phyloP scores from a whole-genome alignment of 1,140 invertebrate genomes.

The Geopemphigus sp. region DNA sequence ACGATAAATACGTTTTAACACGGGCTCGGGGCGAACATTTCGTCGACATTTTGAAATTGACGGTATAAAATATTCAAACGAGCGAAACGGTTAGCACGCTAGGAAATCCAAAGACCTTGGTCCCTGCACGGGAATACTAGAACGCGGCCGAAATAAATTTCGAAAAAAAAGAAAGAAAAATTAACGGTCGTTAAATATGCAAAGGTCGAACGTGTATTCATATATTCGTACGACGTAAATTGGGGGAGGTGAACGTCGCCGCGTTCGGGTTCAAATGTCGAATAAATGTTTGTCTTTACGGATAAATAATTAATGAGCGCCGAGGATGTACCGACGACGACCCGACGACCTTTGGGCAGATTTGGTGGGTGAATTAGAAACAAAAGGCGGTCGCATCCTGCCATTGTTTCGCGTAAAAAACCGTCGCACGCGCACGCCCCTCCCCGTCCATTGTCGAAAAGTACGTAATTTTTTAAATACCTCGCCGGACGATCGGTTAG shows the following conservation, averaged over 20 bases:
- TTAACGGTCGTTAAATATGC: too few relatives aligned
- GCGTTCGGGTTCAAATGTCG: constrained; percentile 42
- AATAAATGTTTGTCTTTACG: background rate
- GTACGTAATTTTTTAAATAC: constrained; percentile 35
- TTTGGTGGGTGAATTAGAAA: constrained; percentile 37
- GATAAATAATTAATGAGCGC: constrained; percentile 37
- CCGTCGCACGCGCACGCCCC: background rate
- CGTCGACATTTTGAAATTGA: too few relatives aligned
- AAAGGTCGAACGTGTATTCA: constrained; percentile 24
- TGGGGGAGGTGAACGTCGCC: constrained; percentile 3
- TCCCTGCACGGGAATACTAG: too few relatives aligned
- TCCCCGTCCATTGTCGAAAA: background rate
- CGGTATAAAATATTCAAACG: too few relatives aligned
- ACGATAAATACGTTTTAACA: too few relatives aligned
- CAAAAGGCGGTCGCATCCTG: constrained; percentile 17
- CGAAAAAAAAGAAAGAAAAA: background rate
- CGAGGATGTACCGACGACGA: constrained; percentile 17
- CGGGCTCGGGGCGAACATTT: too few relatives aligned
- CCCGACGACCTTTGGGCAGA: constrained; percentile 36
- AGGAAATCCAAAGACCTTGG: background rate
- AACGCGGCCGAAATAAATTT: background rate
- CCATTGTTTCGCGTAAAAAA: constrained; percentile 22
- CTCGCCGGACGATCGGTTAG: background rate
- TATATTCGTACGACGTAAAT: background rate
- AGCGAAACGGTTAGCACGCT: too few relatives aligned